phyloP scores from a whole-genome alignment of 30 jellyfish, hydroid and myxozoan species.

The Aurelia sp. region DNA sequence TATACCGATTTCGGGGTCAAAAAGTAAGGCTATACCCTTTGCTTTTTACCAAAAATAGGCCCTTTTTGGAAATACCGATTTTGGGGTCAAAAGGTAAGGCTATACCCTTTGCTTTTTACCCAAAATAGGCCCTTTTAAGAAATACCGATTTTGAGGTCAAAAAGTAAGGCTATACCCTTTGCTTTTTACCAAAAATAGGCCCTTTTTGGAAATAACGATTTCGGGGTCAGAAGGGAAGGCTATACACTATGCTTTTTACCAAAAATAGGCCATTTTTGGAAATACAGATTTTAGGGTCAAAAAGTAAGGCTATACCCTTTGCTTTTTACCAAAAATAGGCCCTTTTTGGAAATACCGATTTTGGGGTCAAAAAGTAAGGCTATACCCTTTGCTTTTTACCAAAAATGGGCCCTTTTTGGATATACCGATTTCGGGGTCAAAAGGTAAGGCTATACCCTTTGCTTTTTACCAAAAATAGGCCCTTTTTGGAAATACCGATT shows the following conservation, averaged over 20 bases:
- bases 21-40: conserved; percentile 6
- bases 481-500: not conserved
- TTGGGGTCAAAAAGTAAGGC: not conserved
- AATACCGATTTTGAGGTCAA: not conserved
- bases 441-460: conserved; percentile 13
- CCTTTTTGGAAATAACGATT: too few relatives aligned
- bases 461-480: not conserved
- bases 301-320: conserved; percentile 11
- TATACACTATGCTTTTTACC: too few relatives aligned
- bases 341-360: too few relatives aligned
- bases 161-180: conserved; percentile 7
- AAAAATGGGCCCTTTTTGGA: not conserved
- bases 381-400: not conserved
- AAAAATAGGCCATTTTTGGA: too few relatives aligned
- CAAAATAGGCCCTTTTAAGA: not conserved
- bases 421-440: not conserved
- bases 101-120: not conserved
- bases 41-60: not conserved
- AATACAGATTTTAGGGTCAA: too few relatives aligned
- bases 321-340: too few relatives aligned
- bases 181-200: not conserved
- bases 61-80: not conserved
- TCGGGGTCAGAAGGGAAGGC: too few relatives aligned
- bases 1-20: not conserved
- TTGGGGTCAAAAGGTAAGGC: not conserved